Conservation (phyloP, 1,140 invertebrate species). For the Temnothorax curvispinosus region DNA sequence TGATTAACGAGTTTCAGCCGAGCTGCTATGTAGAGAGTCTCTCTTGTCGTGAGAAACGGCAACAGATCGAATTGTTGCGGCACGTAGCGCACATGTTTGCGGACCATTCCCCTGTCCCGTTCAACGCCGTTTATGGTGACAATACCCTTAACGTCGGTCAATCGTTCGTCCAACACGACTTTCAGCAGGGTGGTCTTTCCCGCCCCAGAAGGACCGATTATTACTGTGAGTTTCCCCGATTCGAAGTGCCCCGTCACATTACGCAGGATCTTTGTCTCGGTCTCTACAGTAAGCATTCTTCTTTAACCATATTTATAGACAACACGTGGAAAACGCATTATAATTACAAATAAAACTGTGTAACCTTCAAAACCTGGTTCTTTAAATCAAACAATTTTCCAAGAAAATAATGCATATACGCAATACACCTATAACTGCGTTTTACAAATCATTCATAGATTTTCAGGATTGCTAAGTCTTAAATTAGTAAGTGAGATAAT, state of each 20-base stretch:
- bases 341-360: no score
- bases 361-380: no score
- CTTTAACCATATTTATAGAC: background rate
- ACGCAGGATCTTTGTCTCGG: constrained; percentile 84
- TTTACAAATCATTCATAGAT: no score
- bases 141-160: constrained; percentile 59
- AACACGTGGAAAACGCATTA: background rate
- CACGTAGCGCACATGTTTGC: constrained; percentile 89
- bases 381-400: no score
- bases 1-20: constrained; percentile 86
- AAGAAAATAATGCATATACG: no score
- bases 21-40: constrained; percentile 89
- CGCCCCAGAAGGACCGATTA: constrained; percentile 93
- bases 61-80: constrained; percentile 90
- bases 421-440: no score
- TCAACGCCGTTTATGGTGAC: constrained; percentile 17
- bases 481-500: no score
- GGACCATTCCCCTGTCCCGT: constrained; percentile 78
- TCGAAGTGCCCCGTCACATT: constrained; percentile 87
- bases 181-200: constrained; percentile 94
- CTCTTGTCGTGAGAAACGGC: constrained; percentile 88
- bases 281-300: background rate
- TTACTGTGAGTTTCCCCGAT: constrained; percentile 89
- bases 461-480: no score
- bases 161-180: constrained; percentile 85